Percentiles rank a stretch among this genome's conserved stretches.
Conservation (phyloP, 2,113 vertebrate species). For the Aphelocoma coerulescens region DNA sequence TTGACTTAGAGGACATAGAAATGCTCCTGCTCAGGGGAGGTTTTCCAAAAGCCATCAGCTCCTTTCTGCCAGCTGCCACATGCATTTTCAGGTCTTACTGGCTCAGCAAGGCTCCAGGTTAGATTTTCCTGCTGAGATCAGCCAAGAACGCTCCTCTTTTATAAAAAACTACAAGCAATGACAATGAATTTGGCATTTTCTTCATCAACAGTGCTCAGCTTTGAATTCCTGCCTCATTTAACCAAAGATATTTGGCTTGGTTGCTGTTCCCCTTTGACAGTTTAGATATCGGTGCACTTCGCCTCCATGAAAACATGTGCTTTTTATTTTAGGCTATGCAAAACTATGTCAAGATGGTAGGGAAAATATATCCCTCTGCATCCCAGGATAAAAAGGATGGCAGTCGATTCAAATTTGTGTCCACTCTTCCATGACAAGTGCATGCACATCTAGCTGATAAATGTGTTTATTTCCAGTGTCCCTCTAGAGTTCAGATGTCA, state of each 20-base stretch:
- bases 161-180: background rate
- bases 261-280: background rate
- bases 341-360: background rate
- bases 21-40: background rate
- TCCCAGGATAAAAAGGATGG: background rate
- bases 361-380: background rate
- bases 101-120: slow-evolving; percentile 21
- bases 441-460: background rate
- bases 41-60: slow-evolving; percentile 39
- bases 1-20: slow-evolving; percentile 14
- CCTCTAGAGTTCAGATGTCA: background rate
- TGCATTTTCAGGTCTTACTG: background rate
- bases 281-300: background rate
- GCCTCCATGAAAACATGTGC: slow-evolving; percentile 5
- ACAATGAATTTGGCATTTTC: slow-evolving; percentile 5
- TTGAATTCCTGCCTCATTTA: slow-evolving; percentile 49
- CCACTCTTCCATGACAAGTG: background rate
- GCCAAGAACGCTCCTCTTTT: background rate
- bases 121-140: background rate
- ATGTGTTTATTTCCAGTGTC: background rate
- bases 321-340: slow-evolving; percentile 35
- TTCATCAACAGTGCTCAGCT: background rate
- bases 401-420: background rate
- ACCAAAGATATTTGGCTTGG: slow-evolving; percentile 52
- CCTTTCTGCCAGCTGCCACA: background rate